phyloP scores from a whole-genome alignment of 2,113 vertebrate genomes.

The Odobenus rosmarus region DNA sequence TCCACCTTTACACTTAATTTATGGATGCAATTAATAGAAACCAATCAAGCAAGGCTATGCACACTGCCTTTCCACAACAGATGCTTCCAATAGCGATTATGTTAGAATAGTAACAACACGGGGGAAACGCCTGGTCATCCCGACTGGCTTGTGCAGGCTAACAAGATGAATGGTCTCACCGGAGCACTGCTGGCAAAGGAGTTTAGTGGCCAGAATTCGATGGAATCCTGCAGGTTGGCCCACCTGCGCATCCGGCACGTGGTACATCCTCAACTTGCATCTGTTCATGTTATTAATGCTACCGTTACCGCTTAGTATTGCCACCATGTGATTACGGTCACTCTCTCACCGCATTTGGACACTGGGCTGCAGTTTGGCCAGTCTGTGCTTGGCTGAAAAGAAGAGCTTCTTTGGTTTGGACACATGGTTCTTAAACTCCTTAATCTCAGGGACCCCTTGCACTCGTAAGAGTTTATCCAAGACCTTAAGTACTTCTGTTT shows the following conservation, averaged over 20 bases:
- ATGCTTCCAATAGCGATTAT: conserved; percentile 1
- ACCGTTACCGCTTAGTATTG: rapidly evolving
- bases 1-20: neutral
- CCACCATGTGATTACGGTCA: rapidly evolving
- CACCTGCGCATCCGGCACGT: rapidly evolving
- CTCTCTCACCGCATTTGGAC: neutral
- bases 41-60: neutral
- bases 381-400: neutral
- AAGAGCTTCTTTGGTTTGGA: neutral
- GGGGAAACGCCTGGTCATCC: neutral
- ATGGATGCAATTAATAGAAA: conserved; percentile 52
- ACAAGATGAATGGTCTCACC: neutral
- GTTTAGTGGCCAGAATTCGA: rapidly evolving
- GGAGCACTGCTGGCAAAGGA: rapidly evolving
- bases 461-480: neutral
- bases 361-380: neutral
- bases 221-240: neutral
- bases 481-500: neutral
- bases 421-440: neutral
- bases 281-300: too few relatives aligned
- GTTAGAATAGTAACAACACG: neutral
- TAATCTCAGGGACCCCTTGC: neutral
- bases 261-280: too few relatives aligned
- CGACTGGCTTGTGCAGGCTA: rapidly evolving
- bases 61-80: conserved; percentile 40